A percentile compares a stretch with the other conserved stretches of the same genome.
Conservation (phyloP, 2,797 vertebrate genomes). For the Microctenopoma lineatum region DNA sequence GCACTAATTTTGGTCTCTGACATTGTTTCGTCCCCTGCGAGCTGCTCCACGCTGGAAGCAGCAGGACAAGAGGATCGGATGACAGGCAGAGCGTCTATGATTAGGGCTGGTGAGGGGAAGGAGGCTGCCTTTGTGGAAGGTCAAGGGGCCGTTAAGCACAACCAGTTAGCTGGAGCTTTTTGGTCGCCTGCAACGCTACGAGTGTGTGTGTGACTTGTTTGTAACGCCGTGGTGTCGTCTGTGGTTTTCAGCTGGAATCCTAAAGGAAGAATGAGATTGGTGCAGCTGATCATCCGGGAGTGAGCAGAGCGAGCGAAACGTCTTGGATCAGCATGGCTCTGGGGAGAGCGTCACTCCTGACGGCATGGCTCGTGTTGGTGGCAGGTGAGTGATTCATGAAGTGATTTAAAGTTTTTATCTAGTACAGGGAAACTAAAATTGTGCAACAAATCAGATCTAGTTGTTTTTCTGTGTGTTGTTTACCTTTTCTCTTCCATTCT, state of each 20-base stretch:
- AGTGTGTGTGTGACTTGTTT: not conserved
- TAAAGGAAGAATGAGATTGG: conserved; percentile 20
- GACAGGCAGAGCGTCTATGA: conserved; percentile 58
- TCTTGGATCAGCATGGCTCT: conserved; percentile 57
- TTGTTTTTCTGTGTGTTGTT: too few species aligned
- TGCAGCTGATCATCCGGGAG: conserved; percentile 32
- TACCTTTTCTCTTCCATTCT: too few species aligned
- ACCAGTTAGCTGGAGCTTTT: conserved; percentile 16
- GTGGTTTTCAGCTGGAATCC: not conserved
- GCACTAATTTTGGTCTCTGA: conserved; percentile 52
- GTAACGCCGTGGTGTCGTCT: not conserved
- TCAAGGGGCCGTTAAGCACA: conserved; percentile 47
- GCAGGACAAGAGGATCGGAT: conserved; percentile 61
- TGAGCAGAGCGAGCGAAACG: conserved; percentile 6
- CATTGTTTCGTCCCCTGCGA: conserved; percentile 60
- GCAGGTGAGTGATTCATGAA: conserved; percentile 60
- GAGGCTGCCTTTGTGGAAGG: conserved; percentile 37
- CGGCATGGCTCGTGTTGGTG: conserved; percentile 53
- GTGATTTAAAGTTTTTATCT: not conserved
- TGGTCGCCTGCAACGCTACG: not conserved
- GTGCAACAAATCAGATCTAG: not conserved
- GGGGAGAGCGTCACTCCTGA: conserved; percentile 38
- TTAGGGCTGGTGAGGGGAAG: conserved; percentile 36
- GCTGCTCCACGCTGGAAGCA: conserved; percentile 36
- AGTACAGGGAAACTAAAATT: not conserved